phyloP scores from a whole-genome alignment of 2,888 invertebrate genomes.

The Microctonus aethiopoides region DNA sequence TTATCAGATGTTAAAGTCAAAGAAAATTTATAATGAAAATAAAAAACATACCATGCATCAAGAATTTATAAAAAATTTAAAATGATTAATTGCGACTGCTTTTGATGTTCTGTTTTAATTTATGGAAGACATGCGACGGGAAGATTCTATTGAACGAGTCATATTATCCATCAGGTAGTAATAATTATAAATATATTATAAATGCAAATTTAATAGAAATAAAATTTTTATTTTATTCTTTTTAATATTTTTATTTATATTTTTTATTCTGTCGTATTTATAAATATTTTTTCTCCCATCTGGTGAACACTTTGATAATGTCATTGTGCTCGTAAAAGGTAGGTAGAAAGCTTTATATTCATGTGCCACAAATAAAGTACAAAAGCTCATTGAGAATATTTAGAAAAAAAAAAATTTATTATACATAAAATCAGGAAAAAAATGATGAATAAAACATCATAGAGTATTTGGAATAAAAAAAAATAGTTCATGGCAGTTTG shows the following conservation, averaged over 20 bases:
- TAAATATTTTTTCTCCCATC: too few relatives aligned
- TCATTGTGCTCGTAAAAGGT: too few relatives aligned
- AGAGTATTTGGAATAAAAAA: neutral
- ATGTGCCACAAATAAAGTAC: neutral
- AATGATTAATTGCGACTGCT: neutral
- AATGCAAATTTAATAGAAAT: too few relatives aligned
- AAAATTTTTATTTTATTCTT: too few relatives aligned
- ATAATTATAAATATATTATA: neutral
- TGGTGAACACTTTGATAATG: too few relatives aligned
- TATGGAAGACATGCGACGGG: constrained; percentile 21
- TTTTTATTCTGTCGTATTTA: too few relatives aligned
- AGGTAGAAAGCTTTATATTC: neutral
- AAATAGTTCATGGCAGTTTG: neutral
- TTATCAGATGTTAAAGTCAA: neutral
- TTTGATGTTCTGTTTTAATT: neutral
- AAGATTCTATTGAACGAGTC: constrained; percentile 25
- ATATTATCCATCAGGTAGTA: constrained; percentile 29
- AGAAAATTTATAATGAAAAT: too few relatives aligned
- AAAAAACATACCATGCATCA: neutral
- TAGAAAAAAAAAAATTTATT: neutral
- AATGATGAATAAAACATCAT: neutral
- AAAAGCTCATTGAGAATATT: neutral
- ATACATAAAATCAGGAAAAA: neutral
- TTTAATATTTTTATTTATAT: too few relatives aligned
- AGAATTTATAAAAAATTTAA: neutral